Base-by-base conservation (phyloP, 2,113 vertebrate genomes). In the Poecile atricapillus region DNA sequence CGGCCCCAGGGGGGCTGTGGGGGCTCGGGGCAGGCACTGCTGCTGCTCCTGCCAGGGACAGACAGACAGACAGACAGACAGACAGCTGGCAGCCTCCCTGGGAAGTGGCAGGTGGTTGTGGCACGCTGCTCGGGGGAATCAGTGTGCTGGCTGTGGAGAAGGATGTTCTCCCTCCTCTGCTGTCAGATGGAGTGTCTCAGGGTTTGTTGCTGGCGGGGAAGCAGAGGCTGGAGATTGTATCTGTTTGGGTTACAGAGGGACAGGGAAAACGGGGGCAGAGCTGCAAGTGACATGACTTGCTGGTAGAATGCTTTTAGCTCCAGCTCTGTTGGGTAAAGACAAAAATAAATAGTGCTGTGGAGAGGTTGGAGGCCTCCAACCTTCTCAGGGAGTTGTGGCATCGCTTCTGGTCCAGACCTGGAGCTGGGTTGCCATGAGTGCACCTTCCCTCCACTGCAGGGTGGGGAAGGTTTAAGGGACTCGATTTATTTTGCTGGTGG, bases 1-100 rank as follows among this genome's bases (percentile, higher is more conserved):
- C 12, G 15, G 33, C 6, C 33, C 25, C 0, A n/a, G 5, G 39
- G 44, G n/a, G 3, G 43, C 50, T 37, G 22, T 0, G 9, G 60
- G 28, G 22, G 47, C 46, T 33, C 24, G 5, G 17, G 33, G 47
- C 12, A 15, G 15, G 65, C 47, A 4, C 35, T 12, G 37, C 3
- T 37, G 44, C 8, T 27, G 50, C 23, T 6, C 15, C 35, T 81
- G 58, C 7, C 65, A 37, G 65, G 5, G 27, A 28, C n/a, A 27
- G 39, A 39, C 39, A 39, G 39, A 39, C 37, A 39, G n/a, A n/a
- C n/a, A n/a, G 37, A 39, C 39, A 39, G 39, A 39, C 39, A 39
- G 39, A 39, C 39, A 39, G 39, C 52, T 53, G 81, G 24, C 59
- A 67, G 74, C 39, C 27, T 37, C 2, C 7, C 0, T 8, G 76